Percentiles rank a stretch among this genome's conserved stretches.
Conservation (phyloP, 2,113 vertebrate genomes). For the Vidua chalybeata region DNA sequence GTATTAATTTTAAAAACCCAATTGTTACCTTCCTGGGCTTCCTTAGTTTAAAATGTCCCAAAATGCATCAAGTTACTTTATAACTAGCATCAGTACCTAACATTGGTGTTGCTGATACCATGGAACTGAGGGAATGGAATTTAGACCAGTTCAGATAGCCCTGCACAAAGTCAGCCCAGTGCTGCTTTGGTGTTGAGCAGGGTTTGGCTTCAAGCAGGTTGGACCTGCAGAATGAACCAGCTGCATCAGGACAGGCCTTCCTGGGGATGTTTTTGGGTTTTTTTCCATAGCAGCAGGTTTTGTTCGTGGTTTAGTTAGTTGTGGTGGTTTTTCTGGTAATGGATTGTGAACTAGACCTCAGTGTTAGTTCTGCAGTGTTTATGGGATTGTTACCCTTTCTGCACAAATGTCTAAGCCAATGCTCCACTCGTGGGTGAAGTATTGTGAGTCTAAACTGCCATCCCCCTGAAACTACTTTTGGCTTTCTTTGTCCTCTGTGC, state of each 20-base stretch:
- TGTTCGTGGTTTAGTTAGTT: background rate
- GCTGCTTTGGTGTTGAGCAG: background rate
- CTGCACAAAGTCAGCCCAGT: background rate
- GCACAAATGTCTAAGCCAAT: background rate
- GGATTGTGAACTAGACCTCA: background rate
- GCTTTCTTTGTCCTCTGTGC: background rate
- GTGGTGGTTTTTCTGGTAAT: background rate
- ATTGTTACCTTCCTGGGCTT: background rate
- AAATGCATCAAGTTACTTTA: background rate
- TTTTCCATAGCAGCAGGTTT: background rate
- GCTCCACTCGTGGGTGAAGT: background rate
- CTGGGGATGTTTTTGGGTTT: background rate
- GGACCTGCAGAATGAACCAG: background rate
- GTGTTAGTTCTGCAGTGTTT: background rate
- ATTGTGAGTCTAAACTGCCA: background rate
- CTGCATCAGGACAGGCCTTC: background rate
- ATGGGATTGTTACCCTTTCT: background rate
- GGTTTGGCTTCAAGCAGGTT: background rate
- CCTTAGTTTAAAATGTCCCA: background rate
- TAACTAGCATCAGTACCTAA: background rate
- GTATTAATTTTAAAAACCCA: background rate
- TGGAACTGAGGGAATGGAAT: rapidly evolving
- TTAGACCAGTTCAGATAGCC: background rate
- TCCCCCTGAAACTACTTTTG: background rate
- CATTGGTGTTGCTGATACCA: background rate